Base-by-base conservation (phyloP, 2,113 vertebrate genomes). In the Pongo abelii region DNA sequence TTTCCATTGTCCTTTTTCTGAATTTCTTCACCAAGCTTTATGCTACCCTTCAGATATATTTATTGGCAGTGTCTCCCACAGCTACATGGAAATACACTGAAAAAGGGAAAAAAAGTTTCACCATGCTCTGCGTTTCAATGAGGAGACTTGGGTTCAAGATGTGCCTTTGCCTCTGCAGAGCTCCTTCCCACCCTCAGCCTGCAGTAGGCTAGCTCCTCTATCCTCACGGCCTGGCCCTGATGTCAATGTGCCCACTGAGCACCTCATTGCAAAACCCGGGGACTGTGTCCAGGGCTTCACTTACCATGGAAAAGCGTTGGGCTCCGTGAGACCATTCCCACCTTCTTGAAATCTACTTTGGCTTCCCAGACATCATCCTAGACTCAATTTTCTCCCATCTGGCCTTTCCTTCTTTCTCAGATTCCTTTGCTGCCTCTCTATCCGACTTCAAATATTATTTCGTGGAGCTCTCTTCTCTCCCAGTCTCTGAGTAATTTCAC, bases 1-100 rank as follows among this genome's bases (percentile, higher is more conserved):
- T 89, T 72, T 64, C 87, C 50, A 55, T 67, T 78, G 23, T 92
- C 32, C 80, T 69, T 91, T 91, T 80, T 86, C 80, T 90, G 38
- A 84, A 17, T 83, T 43, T 83, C 9, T 61, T 80, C 84, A 43
- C 61, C 18, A 85, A 61, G 78, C 59, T 7, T 69, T 59, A 23
- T 59, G 70, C 79, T 91, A 6, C 52, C 55, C 64, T 46, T 38
- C 8, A 30, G 46, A 59, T 32, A 61, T 1, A 27, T 61, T 40
- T 83, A 6, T 57, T 81, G 43, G 27, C 25, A 70, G 55, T 17
- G 5, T 52, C 91, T 79, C 59, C 80, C 48, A 69, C 27, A 40
- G 81, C 77, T 91, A 40, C 27, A 12, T 59, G 79, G 40, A 95
- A 69, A 90, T 87, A 67, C 40, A 16, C 14, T 74, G 57, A 52